Base-by-base conservation (phyloP, 2,113 vertebrate species). In the Etheostoma cragini region DNA sequence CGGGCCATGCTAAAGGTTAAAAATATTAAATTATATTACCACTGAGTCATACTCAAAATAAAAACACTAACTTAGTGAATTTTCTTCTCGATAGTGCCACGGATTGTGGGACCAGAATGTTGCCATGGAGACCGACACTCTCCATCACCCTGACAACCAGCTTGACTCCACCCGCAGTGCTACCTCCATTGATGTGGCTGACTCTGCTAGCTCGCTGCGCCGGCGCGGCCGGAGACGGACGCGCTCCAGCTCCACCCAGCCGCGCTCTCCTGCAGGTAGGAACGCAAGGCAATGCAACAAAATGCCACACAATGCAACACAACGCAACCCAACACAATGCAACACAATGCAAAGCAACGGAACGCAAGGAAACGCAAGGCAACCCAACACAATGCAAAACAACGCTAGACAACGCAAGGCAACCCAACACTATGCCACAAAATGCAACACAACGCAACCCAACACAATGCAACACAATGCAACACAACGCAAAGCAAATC, bases 21-120 rank as follows among this genome's bases (percentile, higher is more conserved):
- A 46, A 10, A 16, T 11, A 24, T 22, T 56, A 56, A 6, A 56
- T 24, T n/a, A 24, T 56, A 56, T 12, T 50, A n/a, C 15, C 16
- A 49, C 8, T 6, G 19, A 63, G 19, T 8, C 21, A 42, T n/a
- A 7, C 12, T 38, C 8, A 21, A 62, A 10, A 33, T 62, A n/a
- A 13, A n/a, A 14, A 42, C 33, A n/a, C 5, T 12, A 0, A 0
- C n/a, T 21, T 3, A 7, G 46, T 61, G 21, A 26, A 4, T 3
- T 2, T 26, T 3, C 46, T 57, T 26, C 21, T 22, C 53, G 21
- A 30, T n/a, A 99, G 97, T 97, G 97, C 81, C 97, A 99, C 0
- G 97, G 97, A n/a, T 80, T 99, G 50, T 99, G 97, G 97, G 97
- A 98, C 78, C 96, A 97, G 82, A 96, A 96, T 0, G 95, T 96